Percentiles rank a stretch among this genome's conserved stretches.
These are phyloP conservation scores for Pandemis cinnamomeana DNA, from an alignment of 2,888 invertebrate species.

Conservation along the genomic window DNA sequence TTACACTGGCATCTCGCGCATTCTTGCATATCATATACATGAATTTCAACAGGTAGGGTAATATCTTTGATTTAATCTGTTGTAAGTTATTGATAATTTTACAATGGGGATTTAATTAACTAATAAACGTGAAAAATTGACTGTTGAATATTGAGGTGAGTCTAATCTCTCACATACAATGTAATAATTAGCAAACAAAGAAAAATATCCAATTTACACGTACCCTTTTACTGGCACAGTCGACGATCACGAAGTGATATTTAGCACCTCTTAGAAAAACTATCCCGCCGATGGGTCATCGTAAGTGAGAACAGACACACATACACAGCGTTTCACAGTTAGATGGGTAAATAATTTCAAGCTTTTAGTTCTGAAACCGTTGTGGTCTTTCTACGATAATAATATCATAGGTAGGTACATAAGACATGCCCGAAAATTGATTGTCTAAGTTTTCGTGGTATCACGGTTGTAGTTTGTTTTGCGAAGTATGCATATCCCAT, in stretches of 20 bases:
- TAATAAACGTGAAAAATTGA: not conserved
- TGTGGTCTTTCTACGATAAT: not conserved
- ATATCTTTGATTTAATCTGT: conserved; percentile 33
- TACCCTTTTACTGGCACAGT: conserved; percentile 66
- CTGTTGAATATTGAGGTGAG: not conserved
- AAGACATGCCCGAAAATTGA: no score
- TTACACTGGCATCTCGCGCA: conserved; percentile 28
- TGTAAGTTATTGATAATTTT: not conserved
- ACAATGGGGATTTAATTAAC: not conserved
- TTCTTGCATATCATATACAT: conserved; percentile 38
- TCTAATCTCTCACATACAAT: conserved; percentile 21
- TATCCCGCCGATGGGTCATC: conserved; percentile 53
- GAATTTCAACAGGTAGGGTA: conserved; percentile 23
- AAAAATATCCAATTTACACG: conserved; percentile 70
- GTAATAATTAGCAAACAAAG: conserved; percentile 45
- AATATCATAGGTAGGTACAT: no score
- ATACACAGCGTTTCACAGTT: conserved; percentile 29
- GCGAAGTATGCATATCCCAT: not conserved
- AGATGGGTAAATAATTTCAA: conserved; percentile 29
- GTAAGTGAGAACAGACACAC: conserved; percentile 42
- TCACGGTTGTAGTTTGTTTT: not conserved
- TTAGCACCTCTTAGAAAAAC: conserved; percentile 73
- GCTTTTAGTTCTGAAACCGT: conserved; percentile 12
- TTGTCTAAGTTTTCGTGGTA: no score
- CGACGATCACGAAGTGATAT: conserved; percentile 72